Conservation (phyloP, 1,140 invertebrate species). For the Solen grandis region DNA sequence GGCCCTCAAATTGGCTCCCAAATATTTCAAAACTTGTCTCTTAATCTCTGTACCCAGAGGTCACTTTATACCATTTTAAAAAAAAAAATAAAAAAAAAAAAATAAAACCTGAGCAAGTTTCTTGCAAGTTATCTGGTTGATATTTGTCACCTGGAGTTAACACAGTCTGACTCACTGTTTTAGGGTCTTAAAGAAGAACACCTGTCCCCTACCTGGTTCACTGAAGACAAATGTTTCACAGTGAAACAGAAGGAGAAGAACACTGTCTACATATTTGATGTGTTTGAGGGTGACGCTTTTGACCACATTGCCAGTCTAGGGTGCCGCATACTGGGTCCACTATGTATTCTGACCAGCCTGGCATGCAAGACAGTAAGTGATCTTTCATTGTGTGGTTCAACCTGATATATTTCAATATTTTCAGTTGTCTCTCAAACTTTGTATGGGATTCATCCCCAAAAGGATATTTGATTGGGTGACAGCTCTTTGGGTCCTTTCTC, state of each 20-base stretch:
- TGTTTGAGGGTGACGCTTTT: constrained; percentile 87
- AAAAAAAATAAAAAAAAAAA: too few relatives aligned
- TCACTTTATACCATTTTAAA: too few relatives aligned
- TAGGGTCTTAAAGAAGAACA: constrained; percentile 82
- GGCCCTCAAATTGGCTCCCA: too few relatives aligned
- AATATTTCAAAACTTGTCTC: too few relatives aligned
- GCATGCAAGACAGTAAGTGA: constrained; percentile 82
- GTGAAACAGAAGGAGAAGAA: constrained; percentile 85
- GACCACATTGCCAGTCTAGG: constrained; percentile 82
- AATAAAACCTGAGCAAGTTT: too few relatives aligned
- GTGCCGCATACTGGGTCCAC: constrained; percentile 87
- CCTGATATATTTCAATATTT: background rate
- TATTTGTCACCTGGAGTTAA: too few relatives aligned
- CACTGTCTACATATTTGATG: constrained; percentile 87
- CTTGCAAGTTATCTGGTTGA: too few relatives aligned
- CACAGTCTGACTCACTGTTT: too few relatives aligned
- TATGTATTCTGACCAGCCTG: constrained; percentile 89
- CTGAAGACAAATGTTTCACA: constrained; percentile 80
- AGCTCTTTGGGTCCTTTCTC: background rate
- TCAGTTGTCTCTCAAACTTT: background rate
- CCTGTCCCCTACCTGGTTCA: constrained; percentile 82
- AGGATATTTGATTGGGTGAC: background rate
- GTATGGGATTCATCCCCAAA: too few relatives aligned
- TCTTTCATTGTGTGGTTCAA: background rate
- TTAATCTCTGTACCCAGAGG: too few relatives aligned